phyloP scores from a whole-genome alignment of 2,888 invertebrate species.

The Rhingia campestris region DNA sequence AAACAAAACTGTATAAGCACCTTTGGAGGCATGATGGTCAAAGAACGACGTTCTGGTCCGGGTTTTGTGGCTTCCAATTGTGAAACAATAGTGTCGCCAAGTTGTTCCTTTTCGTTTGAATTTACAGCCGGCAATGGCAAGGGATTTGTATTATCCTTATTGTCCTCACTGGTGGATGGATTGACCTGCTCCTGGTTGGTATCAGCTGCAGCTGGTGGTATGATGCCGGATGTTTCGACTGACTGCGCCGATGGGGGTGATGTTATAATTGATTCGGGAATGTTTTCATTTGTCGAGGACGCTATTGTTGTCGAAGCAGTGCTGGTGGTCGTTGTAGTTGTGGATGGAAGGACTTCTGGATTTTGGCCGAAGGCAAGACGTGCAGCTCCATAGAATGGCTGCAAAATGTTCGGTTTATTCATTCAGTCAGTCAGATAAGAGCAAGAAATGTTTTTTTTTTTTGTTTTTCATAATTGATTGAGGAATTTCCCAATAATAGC shows the following conservation, averaged over 20 bases:
- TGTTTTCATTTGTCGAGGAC: conserved; percentile 52
- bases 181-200: conserved; percentile 41
- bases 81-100: conserved; percentile 78
- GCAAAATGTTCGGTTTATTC: conserved; percentile 73
- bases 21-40: conserved; percentile 80
- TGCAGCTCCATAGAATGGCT: conserved; percentile 87
- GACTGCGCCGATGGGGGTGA: conserved; percentile 71
- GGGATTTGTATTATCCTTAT: conserved; percentile 45
- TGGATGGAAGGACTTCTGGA: conserved; percentile 83
- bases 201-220: conserved; percentile 52
- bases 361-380: conserved; percentile 84
- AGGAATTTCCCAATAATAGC: neutral
- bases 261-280: conserved; percentile 72
- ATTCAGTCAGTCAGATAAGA: conserved; percentile 65
- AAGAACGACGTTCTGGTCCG: conserved; percentile 79
- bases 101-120: conserved; percentile 79
- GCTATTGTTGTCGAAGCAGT: conserved; percentile 68
- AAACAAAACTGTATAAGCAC: conserved; percentile 77
- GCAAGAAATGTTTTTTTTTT: conserved; percentile 11
- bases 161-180: conserved; percentile 15
- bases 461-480: conserved; percentile 13
- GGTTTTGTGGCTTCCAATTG: conserved; percentile 78
- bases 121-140: conserved; percentile 73
- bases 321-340: conserved; percentile 77
- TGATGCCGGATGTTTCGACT: conserved; percentile 51